Conservation (phyloP, 2,888 invertebrate genomes). For the Carcina quercana region DNA sequence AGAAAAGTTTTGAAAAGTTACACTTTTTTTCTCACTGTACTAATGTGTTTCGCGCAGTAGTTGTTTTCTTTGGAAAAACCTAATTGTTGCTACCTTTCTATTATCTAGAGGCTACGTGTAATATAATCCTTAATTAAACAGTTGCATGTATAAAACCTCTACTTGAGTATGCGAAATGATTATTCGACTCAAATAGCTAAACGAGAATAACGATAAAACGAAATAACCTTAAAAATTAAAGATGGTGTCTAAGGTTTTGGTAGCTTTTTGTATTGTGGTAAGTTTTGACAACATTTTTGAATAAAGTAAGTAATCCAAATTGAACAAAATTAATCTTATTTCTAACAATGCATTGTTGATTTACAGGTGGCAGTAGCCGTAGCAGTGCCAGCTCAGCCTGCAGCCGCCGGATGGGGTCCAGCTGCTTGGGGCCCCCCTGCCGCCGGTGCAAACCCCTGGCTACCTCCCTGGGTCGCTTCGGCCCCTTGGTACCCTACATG, state of each 20-base stretch:
- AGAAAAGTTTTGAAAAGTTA: too few relatives aligned
- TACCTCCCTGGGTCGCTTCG: conserved; percentile 55
- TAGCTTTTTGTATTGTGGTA: conserved; percentile 48
- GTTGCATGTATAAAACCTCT: conserved; percentile 41
- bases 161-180: conserved; percentile 18
- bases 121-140: conserved; percentile 44
- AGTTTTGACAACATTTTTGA: conserved; percentile 25
- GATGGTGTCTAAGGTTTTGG: conserved; percentile 50
- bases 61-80: conserved; percentile 54
- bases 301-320: too few relatives aligned
- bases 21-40: conserved; percentile 17
- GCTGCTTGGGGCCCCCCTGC: conserved; percentile 21
- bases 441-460: conserved; percentile 43
- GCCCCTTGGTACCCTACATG: conserved; percentile 59
- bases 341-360: conserved; percentile 7
- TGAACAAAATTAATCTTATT: too few relatives aligned
- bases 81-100: conserved; percentile 22
- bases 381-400: conserved; percentile 37
- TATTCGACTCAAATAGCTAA: conserved; percentile 27
- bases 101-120: conserved; percentile 18
- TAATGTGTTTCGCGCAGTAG: conserved; percentile 41
- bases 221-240: conserved; percentile 27
- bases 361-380: conserved; percentile 40
- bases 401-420: conserved; percentile 15
- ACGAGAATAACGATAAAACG: conserved; percentile 18